Conservation (phyloP, 2,797 vertebrate species). For the Mus caroli region DNA sequence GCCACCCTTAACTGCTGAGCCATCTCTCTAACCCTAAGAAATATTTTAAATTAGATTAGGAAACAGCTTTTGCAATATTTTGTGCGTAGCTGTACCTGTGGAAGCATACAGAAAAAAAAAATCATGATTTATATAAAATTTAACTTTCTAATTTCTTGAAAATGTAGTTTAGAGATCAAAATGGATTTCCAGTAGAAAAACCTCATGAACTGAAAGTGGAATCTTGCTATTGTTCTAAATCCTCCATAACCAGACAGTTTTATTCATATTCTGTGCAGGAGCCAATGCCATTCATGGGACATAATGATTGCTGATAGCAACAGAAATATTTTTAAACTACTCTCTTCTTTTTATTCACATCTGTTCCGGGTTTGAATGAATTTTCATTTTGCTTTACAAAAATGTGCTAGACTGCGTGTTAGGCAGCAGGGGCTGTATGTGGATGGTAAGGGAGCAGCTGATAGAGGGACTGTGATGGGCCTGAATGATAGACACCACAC, state of each 20-base stretch:
- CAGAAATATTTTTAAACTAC: constrained; percentile 82
- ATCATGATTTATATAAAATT: constrained; percentile 38
- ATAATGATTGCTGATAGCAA: constrained; percentile 81
- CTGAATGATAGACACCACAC: constrained; percentile 68
- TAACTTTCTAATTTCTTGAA: constrained; percentile 70
- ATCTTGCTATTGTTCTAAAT: constrained; percentile 65
- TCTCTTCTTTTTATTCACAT: constrained; percentile 73
- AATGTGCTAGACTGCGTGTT: constrained; percentile 69
- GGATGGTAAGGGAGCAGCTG: constrained; percentile 80
- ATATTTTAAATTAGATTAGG: constrained; percentile 19
- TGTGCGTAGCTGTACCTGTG: background rate
- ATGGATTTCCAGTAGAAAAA: constrained; percentile 56
- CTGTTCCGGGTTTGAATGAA: constrained; percentile 78
- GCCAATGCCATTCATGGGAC: constrained; percentile 66
- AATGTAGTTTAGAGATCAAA: constrained; percentile 35
- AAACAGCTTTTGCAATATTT: constrained; percentile 31
- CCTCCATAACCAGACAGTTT: constrained; percentile 67
- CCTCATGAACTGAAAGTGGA: constrained; percentile 60
- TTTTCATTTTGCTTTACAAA: constrained; percentile 85
- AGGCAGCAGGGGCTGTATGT: constrained; percentile 67
- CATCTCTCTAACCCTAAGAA: background rate
- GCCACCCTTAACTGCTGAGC: background rate
- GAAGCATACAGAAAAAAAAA: background rate
- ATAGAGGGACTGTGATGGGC: constrained; percentile 59
- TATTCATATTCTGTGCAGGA: constrained; percentile 74